Percentiles rank a stretch among this genome's conserved stretches.
Evolutionary conservation across 2,888 invertebrate species (phyloP).

Genomic region (Blastobasis adustella): DNA sequence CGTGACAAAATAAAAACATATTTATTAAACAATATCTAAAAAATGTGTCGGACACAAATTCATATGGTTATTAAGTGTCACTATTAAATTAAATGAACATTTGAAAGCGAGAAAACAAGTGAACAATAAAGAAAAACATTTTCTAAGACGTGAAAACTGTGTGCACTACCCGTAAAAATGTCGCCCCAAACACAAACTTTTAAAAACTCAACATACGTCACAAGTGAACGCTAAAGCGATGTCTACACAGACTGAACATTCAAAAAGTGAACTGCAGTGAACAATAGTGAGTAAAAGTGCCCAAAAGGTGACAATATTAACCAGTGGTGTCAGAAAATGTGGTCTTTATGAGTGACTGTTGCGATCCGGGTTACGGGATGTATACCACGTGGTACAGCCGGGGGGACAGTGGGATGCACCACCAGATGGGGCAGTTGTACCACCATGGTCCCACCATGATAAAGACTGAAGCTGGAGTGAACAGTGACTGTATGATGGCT

Average conservation of each 20-base stretch:
- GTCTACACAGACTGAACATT: background rate
- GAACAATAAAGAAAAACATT: background rate
- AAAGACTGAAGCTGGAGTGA: slow-evolving; percentile 76
- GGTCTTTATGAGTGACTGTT: slow-evolving; percentile 63
- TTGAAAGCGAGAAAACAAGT: background rate
- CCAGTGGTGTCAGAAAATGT: slow-evolving; percentile 30
- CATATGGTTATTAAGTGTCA: no score
- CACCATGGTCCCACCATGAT: slow-evolving; percentile 75
- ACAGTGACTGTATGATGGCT: slow-evolving; percentile 79
- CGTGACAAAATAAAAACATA: no score
- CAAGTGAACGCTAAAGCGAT: background rate
- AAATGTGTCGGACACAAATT: no score
- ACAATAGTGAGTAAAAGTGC: slow-evolving; percentile 7
- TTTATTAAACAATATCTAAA: no score
- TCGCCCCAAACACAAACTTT: background rate
- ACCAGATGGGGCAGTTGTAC: slow-evolving; percentile 71
- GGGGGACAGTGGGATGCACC: slow-evolving; percentile 68
- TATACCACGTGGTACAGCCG: slow-evolving; percentile 73
- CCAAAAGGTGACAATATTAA: slow-evolving; percentile 20
- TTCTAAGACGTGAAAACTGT: background rate
- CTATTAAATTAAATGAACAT: slow-evolving; percentile 1
- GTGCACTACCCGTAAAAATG: background rate
- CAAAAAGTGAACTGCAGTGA: background rate
- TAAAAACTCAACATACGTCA: background rate
- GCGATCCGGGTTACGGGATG: slow-evolving; percentile 62